Evolutionary conservation across 2,113 vertebrate species (phyloP).

Genomic region (Lichenostomus cassidix): DNA sequence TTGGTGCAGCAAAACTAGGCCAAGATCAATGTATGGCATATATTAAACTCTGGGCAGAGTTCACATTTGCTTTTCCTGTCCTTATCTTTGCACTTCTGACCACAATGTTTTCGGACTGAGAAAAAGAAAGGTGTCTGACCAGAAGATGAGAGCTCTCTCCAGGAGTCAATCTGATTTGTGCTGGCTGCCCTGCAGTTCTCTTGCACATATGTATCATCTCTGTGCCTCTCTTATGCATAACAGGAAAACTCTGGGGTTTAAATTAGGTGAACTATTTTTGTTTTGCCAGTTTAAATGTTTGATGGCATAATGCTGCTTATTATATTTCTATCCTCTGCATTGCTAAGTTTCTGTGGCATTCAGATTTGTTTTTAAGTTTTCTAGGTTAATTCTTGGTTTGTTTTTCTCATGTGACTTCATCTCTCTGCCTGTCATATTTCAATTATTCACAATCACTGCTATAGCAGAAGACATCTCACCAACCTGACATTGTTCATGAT

Average conservation of each 20-base stretch:
- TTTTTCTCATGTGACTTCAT: background rate
- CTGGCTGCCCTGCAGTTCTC: background rate
- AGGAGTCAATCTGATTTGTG: background rate
- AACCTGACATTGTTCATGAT: background rate
- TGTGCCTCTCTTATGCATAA: background rate
- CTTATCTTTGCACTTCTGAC: background rate
- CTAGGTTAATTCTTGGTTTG: background rate
- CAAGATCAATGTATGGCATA: background rate
- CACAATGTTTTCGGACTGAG: background rate
- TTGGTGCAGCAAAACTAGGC: background rate
- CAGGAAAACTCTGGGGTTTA: background rate
- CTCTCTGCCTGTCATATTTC: background rate
- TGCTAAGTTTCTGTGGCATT: background rate
- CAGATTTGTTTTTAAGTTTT: background rate
- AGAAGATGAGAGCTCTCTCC: background rate
- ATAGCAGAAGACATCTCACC: background rate
- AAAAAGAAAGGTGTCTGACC: background rate
- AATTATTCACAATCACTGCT: background rate
- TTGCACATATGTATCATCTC: background rate
- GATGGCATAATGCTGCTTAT: background rate
- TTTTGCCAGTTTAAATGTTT: constrained; percentile 10
- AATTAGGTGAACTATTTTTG: constrained; percentile 1
- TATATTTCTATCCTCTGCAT: background rate
- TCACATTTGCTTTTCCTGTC: background rate
- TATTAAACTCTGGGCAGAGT: background rate